Conservation (phyloP, 2,797 vertebrate genomes). For the Natrix natrix region DNA sequence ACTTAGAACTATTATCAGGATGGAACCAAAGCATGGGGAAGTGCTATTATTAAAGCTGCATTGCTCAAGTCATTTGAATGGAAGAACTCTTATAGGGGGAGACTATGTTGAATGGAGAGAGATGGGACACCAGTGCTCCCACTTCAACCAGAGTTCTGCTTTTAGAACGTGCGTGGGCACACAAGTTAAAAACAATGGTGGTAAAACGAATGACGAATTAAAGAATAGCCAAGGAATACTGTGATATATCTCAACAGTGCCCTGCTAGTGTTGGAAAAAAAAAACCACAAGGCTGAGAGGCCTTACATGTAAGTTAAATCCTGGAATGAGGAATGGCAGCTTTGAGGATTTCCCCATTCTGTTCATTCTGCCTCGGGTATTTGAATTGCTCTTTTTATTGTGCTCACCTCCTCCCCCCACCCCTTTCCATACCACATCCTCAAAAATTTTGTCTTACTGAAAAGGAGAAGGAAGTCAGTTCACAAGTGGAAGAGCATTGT, state of each 20-base stretch:
- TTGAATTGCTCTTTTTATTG: not conserved
- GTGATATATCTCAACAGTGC: not conserved
- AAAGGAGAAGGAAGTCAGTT: conserved; percentile 21
- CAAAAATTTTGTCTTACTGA: not conserved
- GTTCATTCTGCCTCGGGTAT: not conserved
- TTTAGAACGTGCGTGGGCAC: not conserved
- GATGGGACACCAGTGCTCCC: not conserved
- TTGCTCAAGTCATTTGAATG: not conserved
- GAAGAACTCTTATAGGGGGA: no score
- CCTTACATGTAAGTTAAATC: not conserved
- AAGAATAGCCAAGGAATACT: not conserved
- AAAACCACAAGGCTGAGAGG: not conserved
- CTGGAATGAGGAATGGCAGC: not conserved
- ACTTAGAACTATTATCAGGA: not conserved
- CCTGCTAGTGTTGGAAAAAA: not conserved
- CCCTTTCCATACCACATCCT: not conserved
- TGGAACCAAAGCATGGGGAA: no score
- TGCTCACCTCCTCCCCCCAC: fast-evolving
- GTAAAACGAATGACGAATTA: not conserved
- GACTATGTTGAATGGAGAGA: not conserved
- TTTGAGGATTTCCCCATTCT: not conserved
- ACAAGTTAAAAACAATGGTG: not conserved
- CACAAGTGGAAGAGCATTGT: conserved; percentile 72
- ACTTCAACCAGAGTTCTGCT: not conserved
- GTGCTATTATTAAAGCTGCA: not conserved